Evolutionary conservation across 2,888 invertebrate genomes (phyloP), one percentile per base, ranked within the genome.

Genomic region (Catocala fraxini): DNA sequence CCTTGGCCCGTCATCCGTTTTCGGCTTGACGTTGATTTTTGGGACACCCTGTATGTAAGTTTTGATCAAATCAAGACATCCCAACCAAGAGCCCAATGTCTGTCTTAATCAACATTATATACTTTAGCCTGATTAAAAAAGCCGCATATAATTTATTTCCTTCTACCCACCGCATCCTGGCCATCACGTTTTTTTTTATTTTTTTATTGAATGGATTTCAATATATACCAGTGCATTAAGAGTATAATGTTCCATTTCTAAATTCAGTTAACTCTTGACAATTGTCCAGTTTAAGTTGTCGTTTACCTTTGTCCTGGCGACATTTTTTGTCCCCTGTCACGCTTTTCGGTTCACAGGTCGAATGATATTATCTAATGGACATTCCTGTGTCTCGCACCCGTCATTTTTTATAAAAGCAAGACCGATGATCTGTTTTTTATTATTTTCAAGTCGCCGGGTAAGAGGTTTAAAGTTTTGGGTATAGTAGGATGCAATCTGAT

Each of bases 321-420:
- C 54, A 59, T 81, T 80, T 81, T 80, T 80, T 81, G 74, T 75
- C 52, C 55, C 63, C 63, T 63, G 75, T 77, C 77, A 77, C 73
- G 77, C 51, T 33, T 65, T 64, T 57, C 57, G 59, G 66, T 54
- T 65, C 56, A 61, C 73, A 71, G 71, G 73, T 73, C 60, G 63
- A 49, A 59, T 63, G 84, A 85, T 86, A 80, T 55, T 69, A 85
- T 87, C 84, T 87, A 85, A 86, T 86, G 86, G 84, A 70, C 79
- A 84, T 86, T 81, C 83, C 79, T 68, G 42, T 47, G 48, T 59
- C 67, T 73, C 41, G 52, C 68, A 61, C 68, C 71, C 61, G 75
- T 75, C 73, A 70, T 80, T 80, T 82, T 82, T 73, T 71, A 70
- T 66, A 61, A 60, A 65, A 65, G 58, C 72, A 60, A 74, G 75